These are phyloP conservation scores for Leptobrachium leishanense DNA, from an alignment of 2,113 vertebrate genomes.

Conservation along the genomic window DNA sequence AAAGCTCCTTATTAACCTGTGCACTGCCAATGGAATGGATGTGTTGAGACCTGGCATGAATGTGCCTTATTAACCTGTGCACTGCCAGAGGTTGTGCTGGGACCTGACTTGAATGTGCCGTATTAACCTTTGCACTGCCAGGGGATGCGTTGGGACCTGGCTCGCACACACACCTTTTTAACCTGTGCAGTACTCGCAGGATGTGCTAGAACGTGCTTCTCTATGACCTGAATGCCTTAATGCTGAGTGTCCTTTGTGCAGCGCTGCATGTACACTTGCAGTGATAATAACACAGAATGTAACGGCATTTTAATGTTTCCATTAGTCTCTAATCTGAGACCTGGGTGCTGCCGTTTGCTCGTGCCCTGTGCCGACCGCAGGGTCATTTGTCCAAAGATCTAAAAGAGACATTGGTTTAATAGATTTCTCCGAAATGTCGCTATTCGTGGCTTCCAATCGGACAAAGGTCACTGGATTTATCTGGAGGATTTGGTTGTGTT, in stretches of 20 bases:
- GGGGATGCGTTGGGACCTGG: neutral
- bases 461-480: conserved; percentile 19
- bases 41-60: too few species aligned
- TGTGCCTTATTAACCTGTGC: neutral
- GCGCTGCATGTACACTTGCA: too few species aligned
- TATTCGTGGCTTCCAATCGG: neutral
- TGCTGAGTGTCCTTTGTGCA: too few species aligned
- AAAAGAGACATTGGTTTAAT: neutral
- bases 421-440: conserved; percentile 4
- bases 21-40: too few species aligned
- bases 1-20: too few species aligned
- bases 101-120: too few species aligned
- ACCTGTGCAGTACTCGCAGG: neutral
- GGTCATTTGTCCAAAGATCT: neutral
- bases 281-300: too few species aligned
- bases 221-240: too few species aligned
- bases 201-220: too few species aligned
- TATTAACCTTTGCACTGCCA: neutral
- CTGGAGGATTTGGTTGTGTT: neutral
- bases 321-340: too few species aligned
- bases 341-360: too few species aligned
- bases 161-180: neutral
- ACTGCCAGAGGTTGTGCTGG: neutral
- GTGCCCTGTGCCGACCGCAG: neutral
- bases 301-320: too few species aligned